phyloP scores from a whole-genome alignment of 1,140 invertebrate species.

The Cecropterus lyciades region DNA sequence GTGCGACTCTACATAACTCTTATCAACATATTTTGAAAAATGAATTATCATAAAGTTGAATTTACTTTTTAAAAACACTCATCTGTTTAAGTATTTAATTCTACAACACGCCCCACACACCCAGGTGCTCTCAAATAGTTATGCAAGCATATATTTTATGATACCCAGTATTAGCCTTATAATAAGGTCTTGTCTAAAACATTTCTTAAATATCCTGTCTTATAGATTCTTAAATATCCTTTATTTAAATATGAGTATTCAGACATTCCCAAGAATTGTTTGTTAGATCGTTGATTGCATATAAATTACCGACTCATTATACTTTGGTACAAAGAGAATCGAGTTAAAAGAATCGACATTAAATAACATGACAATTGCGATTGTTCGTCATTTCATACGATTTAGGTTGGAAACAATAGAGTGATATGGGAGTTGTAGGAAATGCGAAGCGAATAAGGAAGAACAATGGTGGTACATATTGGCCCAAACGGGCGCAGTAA shows the following conservation, averaged over 20 bases:
- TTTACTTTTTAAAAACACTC: too few relatives aligned
- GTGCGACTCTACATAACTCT: too few relatives aligned
- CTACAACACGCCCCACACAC: too few relatives aligned
- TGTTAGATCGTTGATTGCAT: not conserved
- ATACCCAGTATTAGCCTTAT: too few relatives aligned
- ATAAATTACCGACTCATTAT: slow-evolving; percentile 3
- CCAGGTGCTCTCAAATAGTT: too few relatives aligned
- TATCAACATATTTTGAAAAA: too few relatives aligned
- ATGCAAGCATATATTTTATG: too few relatives aligned
- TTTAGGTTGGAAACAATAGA: slow-evolving; percentile 37
- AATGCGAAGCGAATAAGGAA: slow-evolving; percentile 47
- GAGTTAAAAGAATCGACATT: not conserved
- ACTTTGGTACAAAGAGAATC: slow-evolving; percentile 17
- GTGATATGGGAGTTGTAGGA: slow-evolving; percentile 20
- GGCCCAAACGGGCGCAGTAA: slow-evolving; percentile 47
- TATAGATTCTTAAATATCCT: too few relatives aligned
- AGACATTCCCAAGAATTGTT: not conserved
- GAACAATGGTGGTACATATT: slow-evolving; percentile 55
- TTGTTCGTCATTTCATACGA: slow-evolving; percentile 19
- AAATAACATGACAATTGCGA: slow-evolving; percentile 21
- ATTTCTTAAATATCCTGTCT: too few relatives aligned
- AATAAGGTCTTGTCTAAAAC: too few relatives aligned
- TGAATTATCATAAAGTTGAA: too few relatives aligned
- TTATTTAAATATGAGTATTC: not conserved
- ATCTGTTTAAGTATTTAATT: too few relatives aligned